phyloP scores from a whole-genome alignment of 2,113 vertebrate genomes.

The Phainopepla nitens region DNA sequence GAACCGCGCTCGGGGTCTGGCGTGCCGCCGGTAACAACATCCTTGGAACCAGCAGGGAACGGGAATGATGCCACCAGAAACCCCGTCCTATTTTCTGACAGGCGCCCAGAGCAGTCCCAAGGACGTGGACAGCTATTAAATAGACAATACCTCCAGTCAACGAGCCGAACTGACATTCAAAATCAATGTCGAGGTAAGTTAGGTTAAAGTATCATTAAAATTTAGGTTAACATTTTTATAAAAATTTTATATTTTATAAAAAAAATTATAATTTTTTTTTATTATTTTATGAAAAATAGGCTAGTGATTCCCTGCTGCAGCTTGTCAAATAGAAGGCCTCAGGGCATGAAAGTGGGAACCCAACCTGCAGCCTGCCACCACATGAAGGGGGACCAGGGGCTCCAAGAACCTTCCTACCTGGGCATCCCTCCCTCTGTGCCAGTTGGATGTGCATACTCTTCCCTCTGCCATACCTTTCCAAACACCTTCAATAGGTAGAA shows the following conservation, averaged over 20 bases:
- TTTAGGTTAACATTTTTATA: background rate
- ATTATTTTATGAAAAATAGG: no score
- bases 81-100: accelerated
- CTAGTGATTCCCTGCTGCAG: background rate
- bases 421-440: background rate
- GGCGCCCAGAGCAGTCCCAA: background rate
- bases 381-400: no score
- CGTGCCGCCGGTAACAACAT: accelerated
- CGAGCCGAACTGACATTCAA: background rate
- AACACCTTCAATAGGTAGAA: background rate
- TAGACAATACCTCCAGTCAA: accelerated
- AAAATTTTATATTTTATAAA: no score
- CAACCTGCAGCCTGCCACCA: background rate
- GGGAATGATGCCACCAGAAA: background rate
- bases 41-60: background rate
- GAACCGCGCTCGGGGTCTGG: accelerated
- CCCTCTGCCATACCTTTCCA: background rate
- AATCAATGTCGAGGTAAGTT: background rate
- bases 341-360: background rate
- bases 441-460: accelerated
- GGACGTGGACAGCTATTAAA: accelerated
- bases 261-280: no score
- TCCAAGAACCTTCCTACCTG: background rate
- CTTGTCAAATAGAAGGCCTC: background rate
- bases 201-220: background rate